These are phyloP conservation scores for Spilosoma lubricipeda DNA, from an alignment of 2,888 invertebrate species.

Conservation along the genomic window DNA sequence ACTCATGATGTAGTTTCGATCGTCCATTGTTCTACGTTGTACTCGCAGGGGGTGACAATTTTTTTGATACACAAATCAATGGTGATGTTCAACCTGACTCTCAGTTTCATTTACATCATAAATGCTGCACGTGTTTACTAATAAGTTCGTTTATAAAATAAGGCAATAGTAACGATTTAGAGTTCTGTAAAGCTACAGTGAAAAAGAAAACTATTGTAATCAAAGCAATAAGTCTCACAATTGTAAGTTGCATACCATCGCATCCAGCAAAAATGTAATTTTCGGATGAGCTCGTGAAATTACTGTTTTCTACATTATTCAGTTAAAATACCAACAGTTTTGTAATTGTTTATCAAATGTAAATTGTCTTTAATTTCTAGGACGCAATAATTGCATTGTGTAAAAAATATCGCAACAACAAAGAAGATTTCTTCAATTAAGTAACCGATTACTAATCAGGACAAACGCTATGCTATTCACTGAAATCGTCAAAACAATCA, in stretches of 20 bases:
- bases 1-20: slow-evolving; percentile 30
- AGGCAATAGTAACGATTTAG: background rate
- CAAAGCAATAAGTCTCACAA: too few relatives aligned
- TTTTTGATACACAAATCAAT: background rate
- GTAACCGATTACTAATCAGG: background rate
- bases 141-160: background rate
- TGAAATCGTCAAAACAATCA: slow-evolving; percentile 12
- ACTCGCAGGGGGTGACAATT: slow-evolving; percentile 15
- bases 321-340: background rate
- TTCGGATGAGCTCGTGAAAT: background rate
- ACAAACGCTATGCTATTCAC: background rate
- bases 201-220: background rate
- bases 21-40: slow-evolving; percentile 43
- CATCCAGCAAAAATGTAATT: background rate
- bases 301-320: background rate
- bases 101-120: background rate
- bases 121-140: background rate
- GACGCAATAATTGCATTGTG: background rate
- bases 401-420: background rate
- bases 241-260: too few relatives aligned
- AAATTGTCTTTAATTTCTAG: background rate
- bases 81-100: background rate
- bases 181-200: background rate
- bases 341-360: background rate
- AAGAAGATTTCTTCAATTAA: background rate